A percentile compares a stretch with the other conserved stretches of the same genome.
phyloP scores from a whole-genome alignment of 2,888 invertebrate species.

The Enchytraeus crypticus region DNA sequence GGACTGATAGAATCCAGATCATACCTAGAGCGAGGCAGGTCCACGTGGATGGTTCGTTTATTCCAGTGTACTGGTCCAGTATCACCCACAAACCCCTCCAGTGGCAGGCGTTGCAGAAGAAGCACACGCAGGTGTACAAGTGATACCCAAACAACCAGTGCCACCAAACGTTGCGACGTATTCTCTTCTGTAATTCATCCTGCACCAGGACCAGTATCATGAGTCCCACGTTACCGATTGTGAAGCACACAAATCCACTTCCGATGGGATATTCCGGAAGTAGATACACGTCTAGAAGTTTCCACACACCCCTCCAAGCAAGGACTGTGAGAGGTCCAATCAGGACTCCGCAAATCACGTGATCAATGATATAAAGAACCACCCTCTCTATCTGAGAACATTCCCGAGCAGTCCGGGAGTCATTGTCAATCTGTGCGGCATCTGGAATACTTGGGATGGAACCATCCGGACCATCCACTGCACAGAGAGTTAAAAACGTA shows the following conservation, averaged over 20 bases:
- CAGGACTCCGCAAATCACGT: neutral
- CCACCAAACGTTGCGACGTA: neutral
- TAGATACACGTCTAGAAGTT: neutral
- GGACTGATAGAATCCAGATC: too few relatives aligned
- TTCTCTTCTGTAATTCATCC: neutral
- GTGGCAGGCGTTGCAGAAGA: slow-evolving; percentile 5
- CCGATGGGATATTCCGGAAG: neutral
- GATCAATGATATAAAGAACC: slow-evolving; percentile 1
- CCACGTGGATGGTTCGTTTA: neutral
- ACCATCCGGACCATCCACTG: too few relatives aligned
- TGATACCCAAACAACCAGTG: slow-evolving; percentile 3
- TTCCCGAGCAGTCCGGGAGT: too few relatives aligned
- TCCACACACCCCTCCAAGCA: slow-evolving; percentile 6
- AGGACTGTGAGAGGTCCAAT: slow-evolving; percentile 1
- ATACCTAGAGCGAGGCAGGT: neutral
- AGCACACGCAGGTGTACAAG: neutral
- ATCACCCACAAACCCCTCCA: neutral
- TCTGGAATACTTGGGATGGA: too few relatives aligned
- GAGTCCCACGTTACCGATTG: slow-evolving; percentile 4
- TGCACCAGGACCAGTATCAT: neutral
- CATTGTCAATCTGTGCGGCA: too few relatives aligned
- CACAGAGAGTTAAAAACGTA: too few relatives aligned
- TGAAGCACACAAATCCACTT: neutral
- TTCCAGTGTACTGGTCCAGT: slow-evolving; percentile 1
- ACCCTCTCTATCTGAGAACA: too few relatives aligned